Conservation (phyloP, 2,113 vertebrate genomes). For the Tragelaphus buxtoni region DNA sequence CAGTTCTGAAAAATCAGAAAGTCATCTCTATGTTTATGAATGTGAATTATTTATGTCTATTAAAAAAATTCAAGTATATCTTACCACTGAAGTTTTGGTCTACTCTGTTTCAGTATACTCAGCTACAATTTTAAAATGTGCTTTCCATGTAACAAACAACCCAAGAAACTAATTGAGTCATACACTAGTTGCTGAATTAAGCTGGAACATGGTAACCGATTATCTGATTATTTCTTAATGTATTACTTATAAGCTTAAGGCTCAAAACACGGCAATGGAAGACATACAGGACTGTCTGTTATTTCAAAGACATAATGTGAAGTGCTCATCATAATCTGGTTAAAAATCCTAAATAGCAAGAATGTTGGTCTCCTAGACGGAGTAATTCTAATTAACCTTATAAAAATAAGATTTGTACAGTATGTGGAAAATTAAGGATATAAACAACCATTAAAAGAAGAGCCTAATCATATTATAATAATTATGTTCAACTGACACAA, state of each 20-base stretch:
- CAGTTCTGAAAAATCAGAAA: not conserved
- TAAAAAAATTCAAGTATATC: not conserved
- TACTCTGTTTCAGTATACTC: not conserved
- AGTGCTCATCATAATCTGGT: constrained; percentile 58
- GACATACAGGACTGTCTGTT: constrained; percentile 38
- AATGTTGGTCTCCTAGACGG: constrained; percentile 68
- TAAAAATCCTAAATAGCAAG: constrained; percentile 73
- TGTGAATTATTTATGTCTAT: not conserved
- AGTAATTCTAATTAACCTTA: constrained; percentile 78
- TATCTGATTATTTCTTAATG: constrained; percentile 45
- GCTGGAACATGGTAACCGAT: not conserved
- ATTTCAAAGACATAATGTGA: constrained; percentile 69
- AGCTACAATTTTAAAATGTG: not conserved
- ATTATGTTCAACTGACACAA: constrained; percentile 64
- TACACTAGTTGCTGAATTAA: constrained; percentile 29
- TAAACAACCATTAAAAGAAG: constrained; percentile 76
- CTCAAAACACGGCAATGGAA: constrained; percentile 36
- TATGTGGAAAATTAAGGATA: constrained; percentile 74
- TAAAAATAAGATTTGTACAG: constrained; percentile 76
- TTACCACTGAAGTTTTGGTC: not conserved
- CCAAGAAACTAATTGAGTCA: not conserved
- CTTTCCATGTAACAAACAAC: not conserved
- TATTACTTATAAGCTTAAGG: constrained; percentile 52
- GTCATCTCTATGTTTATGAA: not conserved
- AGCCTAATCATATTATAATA: constrained; percentile 68